Conservation (phyloP, 2,888 invertebrate species). For the Leucoptera coffeella region DNA sequence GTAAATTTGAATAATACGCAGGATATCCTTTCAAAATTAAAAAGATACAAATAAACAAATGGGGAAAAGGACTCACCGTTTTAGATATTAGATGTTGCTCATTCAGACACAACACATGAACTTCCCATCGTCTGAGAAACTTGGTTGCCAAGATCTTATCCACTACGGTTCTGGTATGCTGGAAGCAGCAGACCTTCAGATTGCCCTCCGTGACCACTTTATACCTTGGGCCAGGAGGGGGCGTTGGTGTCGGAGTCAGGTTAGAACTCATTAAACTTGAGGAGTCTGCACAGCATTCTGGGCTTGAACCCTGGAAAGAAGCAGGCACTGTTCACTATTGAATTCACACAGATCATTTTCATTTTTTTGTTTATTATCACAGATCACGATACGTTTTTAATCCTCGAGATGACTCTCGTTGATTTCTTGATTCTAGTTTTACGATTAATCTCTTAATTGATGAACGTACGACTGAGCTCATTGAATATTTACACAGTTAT, state of each 20-base stretch:
- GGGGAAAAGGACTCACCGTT: constrained; percentile 57
- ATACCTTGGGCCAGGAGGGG: constrained; percentile 55
- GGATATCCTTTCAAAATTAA: not conserved
- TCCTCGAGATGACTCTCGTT: too few relatives aligned
- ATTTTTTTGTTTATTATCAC: too few relatives aligned
- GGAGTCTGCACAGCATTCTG: constrained; percentile 43
- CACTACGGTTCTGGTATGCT: constrained; percentile 70
- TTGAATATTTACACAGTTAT: too few relatives aligned
- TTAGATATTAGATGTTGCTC: constrained; percentile 64
- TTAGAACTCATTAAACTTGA: constrained; percentile 26
- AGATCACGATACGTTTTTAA: too few relatives aligned
- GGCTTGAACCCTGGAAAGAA: constrained; percentile 40
- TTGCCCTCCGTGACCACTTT: constrained; percentile 68
- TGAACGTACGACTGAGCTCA: too few relatives aligned
- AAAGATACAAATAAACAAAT: not conserved
- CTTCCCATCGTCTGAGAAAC: constrained; percentile 72
- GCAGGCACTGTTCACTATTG: not conserved
- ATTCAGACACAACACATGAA: constrained; percentile 62
- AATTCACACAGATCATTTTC: too few relatives aligned
- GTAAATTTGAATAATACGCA: too few relatives aligned
- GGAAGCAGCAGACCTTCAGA: constrained; percentile 67
- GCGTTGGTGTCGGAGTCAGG: constrained; percentile 21
- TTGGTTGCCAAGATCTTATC: constrained; percentile 74
- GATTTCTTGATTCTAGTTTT: too few relatives aligned
- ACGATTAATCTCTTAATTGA: too few relatives aligned